These are phyloP conservation scores for Pogonomyrmex barbatus DNA, from an alignment of 1,140 invertebrate genomes.

Conservation along the genomic window DNA sequence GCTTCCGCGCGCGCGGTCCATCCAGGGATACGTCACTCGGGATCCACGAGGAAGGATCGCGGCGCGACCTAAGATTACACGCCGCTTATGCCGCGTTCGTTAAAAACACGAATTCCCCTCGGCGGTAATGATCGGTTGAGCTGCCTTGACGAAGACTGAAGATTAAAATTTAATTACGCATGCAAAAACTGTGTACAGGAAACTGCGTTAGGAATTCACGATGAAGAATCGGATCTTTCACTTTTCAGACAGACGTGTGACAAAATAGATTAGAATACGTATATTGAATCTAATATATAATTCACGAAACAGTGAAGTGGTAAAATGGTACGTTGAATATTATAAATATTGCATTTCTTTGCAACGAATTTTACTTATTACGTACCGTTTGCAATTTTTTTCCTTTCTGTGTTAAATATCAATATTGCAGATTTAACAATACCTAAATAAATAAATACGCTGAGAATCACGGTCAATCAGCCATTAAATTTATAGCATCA, in stretches of 20 bases:
- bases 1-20: constrained; percentile 44
- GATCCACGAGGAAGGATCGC: constrained; percentile 10
- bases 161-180: constrained; percentile 27
- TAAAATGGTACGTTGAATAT: neutral
- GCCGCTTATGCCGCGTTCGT: constrained; percentile 26
- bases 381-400: neutral
- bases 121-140: neutral
- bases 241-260: neutral
- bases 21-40: neutral
- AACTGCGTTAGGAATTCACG: neutral
- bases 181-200: neutral
- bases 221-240: neutral
- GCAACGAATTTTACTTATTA: neutral
- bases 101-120: neutral
- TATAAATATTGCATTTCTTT: neutral
- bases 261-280: neutral
- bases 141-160: neutral
- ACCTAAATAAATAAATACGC: constrained; percentile 19
- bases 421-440: constrained; percentile 1
- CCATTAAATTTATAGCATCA: neutral
- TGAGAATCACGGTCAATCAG: neutral
- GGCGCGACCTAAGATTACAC: constrained; percentile 22
- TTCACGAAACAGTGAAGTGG: neutral
- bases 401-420: neutral
- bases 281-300: neutral